Evolutionary conservation across 1,140 invertebrate species (phyloP).

Genomic region (Drosophila willistoni): DNA sequence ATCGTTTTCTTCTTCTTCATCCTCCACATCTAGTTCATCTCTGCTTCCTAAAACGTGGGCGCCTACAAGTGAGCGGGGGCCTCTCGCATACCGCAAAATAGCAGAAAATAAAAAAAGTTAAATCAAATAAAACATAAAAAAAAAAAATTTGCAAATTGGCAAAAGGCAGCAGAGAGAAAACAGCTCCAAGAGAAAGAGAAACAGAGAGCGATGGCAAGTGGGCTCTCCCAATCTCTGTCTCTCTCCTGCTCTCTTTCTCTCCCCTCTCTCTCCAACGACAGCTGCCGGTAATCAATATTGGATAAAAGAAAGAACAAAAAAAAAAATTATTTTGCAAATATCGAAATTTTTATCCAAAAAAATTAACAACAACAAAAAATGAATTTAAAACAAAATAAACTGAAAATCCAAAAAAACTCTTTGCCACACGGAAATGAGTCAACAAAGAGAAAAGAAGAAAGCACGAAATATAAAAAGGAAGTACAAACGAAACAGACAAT

Average conservation of each 20-base stretch:
- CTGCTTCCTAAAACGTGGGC: conserved; percentile 62
- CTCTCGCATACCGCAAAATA: conserved; percentile 45
- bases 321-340: conserved; percentile 23
- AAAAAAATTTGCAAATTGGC: conserved; percentile 61
- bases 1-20: neutral
- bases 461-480: conserved; percentile 12
- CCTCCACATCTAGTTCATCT: conserved; percentile 17
- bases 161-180: conserved; percentile 20
- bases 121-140: conserved; percentile 29
- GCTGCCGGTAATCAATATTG: conserved; percentile 82
- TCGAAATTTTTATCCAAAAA: conserved; percentile 48
- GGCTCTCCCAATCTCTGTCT: conserved; percentile 21
- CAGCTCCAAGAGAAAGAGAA: conserved; percentile 15
- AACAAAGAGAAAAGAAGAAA: conserved; percentile 12
- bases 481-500: neutral
- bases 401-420: conserved; percentile 4
- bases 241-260: conserved; percentile 19
- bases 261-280: conserved; percentile 54
- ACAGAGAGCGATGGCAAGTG: conserved; percentile 23
- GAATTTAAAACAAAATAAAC: conserved; percentile 37
- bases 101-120: conserved; percentile 32
- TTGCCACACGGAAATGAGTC: conserved; percentile 38
- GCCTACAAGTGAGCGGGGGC: conserved; percentile 75
- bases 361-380: conserved; percentile 46
- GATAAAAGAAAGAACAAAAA: conserved; percentile 57